phyloP scores from a whole-genome alignment of 2,797 vertebrate genomes.

The Melanotaenia trifasciata region DNA sequence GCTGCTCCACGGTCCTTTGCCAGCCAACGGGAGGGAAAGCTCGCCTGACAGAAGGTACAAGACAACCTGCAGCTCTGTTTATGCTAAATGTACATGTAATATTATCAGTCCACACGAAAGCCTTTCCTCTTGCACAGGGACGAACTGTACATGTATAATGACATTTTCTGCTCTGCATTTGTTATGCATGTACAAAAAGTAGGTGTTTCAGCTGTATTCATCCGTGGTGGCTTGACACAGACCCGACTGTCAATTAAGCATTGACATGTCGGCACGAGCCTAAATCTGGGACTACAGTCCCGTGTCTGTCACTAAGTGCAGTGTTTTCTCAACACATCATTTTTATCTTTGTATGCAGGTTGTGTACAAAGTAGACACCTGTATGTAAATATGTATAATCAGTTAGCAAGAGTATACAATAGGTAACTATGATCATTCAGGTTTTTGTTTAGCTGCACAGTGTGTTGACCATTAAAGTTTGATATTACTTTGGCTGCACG shows the following conservation, averaged over 20 bases:
- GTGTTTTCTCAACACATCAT: too few relatives aligned
- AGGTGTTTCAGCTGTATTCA: not conserved
- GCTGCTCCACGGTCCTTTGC: conserved; percentile 93
- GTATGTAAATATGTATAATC: too few relatives aligned
- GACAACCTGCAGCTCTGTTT: not conserved
- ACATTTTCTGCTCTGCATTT: not conserved
- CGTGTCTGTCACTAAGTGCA: too few relatives aligned
- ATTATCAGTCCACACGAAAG: too few relatives aligned
- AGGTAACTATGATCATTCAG: not conserved
- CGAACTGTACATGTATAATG: too few relatives aligned
- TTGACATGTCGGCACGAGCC: too few relatives aligned
- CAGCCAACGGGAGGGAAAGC: conserved; percentile 97
- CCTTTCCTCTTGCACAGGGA: not conserved
- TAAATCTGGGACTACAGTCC: too few relatives aligned
- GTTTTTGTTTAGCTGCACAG: not conserved
- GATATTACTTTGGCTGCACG: not conserved
- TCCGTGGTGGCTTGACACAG: too few relatives aligned
- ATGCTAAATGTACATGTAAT: not conserved
- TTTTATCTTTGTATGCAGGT: too few relatives aligned
- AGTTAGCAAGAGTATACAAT: too few relatives aligned
- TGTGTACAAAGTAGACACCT: too few relatives aligned
- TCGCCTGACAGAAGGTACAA: conserved; percentile 93
- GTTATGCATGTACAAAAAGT: not conserved
- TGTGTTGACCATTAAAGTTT: not conserved
- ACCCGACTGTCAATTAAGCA: too few relatives aligned